A percentile compares a stretch with the other conserved stretches of the same genome.
These are phyloP conservation scores for Tanytarsus gracilentus DNA, from an alignment of 2,888 invertebrate species.

Conservation along the genomic window DNA sequence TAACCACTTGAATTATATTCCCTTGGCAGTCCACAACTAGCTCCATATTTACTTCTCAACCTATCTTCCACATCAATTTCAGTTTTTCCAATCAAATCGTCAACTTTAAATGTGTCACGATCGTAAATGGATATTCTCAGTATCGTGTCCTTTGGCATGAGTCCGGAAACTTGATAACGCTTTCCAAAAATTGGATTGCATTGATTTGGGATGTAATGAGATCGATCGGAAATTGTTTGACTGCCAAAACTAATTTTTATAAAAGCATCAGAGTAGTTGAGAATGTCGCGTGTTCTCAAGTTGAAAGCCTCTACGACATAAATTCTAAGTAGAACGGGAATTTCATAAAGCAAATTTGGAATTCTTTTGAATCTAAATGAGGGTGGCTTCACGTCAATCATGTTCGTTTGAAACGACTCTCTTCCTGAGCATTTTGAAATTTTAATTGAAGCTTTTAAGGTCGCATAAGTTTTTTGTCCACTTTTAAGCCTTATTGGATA, in stretches of 20 bases:
- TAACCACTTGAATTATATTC: conserved; percentile 58
- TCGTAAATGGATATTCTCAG: conserved; percentile 68
- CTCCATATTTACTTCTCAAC: conserved; percentile 69
- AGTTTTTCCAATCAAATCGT: conserved; percentile 79
- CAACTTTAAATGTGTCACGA: conserved; percentile 55
- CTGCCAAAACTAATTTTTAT: conserved; percentile 59
- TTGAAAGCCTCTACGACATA: conserved; percentile 67
- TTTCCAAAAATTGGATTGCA: conserved; percentile 77
- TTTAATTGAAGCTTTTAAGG: conserved; percentile 37
- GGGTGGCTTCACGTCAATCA: conserved; percentile 40
- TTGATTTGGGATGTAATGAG: conserved; percentile 60
- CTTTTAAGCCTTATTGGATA: conserved; percentile 48
- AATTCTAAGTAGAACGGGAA: conserved; percentile 50
- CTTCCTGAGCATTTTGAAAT: conserved; percentile 39
- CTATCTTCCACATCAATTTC: conserved; percentile 80
- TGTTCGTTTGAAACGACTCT: conserved; percentile 39
- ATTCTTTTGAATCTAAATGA: background rate
- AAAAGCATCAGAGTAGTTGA: conserved; percentile 70
- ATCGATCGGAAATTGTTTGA: conserved; percentile 55
- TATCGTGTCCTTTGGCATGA: conserved; percentile 51
- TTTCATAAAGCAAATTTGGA: conserved; percentile 31
- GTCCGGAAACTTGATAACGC: conserved; percentile 44
- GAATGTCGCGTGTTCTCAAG: conserved; percentile 60
- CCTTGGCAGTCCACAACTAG: conserved; percentile 63
- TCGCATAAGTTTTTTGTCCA: conserved; percentile 31